Evolutionary conservation across 1,140 invertebrate genomes (phyloP), one percentile per base, ranked within the genome.

Genomic region (Oppia nitens): DNA sequence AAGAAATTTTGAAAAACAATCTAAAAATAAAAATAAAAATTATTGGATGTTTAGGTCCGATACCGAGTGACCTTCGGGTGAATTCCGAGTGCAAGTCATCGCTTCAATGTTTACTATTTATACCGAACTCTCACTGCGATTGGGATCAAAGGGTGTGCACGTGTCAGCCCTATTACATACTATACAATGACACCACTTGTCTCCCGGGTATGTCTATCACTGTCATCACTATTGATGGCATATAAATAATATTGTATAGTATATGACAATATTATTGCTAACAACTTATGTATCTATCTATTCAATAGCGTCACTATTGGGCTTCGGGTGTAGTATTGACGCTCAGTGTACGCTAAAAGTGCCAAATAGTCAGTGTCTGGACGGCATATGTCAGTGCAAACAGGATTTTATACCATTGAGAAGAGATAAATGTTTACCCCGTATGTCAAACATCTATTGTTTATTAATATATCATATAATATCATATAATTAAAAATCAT

Each of bases 361-460:
- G 48, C 81, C 82, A n/a, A 81, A 85, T 65, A 84, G 83, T 66
- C 77, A 74, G 60, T 87, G 84, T 65, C 68, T 79, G 47, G 78
- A 81, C 53, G 81, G 81, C n/a, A 73, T 78, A 28, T 87, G 87
- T 70, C 77, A 81, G 26, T 90, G 87, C 70, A 78, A 82, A 56
- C 79, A 83, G 64, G 84, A 85, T 55, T 85, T 81, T 72, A 72
- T 89, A 48, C 84, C 85, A 66, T 86, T 87, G 72, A 78, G 85
- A 64, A 81, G 84, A 68, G 87, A 91, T 68, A 88, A 85, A 26
- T 91, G 87, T 73, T 76, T 90, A 28, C 78, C 80, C 69, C 85
- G 87, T 90, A 79, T 87, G 85, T 40, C 32, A 40, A n/a, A n/a
- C n/a, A n/a, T n/a, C n/a, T n/a, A n/a, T n/a, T n/a, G n/a, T n/a